Percentiles rank a stretch among this genome's conserved stretches.
These are phyloP conservation scores for Anas platyrhynchos DNA, from an alignment of 2,113 vertebrate species.

Conservation along the genomic window DNA sequence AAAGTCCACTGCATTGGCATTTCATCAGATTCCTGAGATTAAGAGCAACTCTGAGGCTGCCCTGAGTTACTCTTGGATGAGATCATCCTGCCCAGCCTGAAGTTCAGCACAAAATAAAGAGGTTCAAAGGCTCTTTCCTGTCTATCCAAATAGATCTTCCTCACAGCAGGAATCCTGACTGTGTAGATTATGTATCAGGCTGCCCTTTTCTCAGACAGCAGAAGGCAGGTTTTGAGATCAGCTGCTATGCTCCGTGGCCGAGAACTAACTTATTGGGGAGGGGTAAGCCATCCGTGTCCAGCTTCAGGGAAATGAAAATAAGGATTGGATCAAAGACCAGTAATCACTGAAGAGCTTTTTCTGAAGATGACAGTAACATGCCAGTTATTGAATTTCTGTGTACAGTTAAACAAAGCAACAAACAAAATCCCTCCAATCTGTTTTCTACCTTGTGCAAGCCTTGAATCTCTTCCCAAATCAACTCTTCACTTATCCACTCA, in stretches of 20 bases:
- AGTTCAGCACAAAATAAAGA: not conserved
- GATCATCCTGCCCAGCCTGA: not conserved
- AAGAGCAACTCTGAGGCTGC: not conserved
- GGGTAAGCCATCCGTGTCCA: not conserved
- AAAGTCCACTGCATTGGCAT: not conserved
- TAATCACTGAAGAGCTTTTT: not conserved
- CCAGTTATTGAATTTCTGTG: not conserved
- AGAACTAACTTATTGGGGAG: not conserved
- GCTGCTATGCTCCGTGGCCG: not conserved
- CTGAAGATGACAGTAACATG: not conserved
- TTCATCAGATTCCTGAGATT: not conserved
- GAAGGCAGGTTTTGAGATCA: not conserved
- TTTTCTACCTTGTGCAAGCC: not conserved
- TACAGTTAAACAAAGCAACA: not conserved
- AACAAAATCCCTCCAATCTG: not conserved
- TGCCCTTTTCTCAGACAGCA: not conserved
- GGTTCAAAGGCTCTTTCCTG: not conserved
- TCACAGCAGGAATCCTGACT: not conserved
- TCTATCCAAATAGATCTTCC: fast-evolving
- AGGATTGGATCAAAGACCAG: not conserved
- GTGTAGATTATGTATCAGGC: not conserved
- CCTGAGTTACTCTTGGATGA: not conserved
- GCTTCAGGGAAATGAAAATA: not conserved
- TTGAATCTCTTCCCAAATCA: not conserved
- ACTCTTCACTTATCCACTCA: not conserved